phyloP scores from a whole-genome alignment of 2,797 vertebrate genomes.

The Sylvia borin region DNA sequence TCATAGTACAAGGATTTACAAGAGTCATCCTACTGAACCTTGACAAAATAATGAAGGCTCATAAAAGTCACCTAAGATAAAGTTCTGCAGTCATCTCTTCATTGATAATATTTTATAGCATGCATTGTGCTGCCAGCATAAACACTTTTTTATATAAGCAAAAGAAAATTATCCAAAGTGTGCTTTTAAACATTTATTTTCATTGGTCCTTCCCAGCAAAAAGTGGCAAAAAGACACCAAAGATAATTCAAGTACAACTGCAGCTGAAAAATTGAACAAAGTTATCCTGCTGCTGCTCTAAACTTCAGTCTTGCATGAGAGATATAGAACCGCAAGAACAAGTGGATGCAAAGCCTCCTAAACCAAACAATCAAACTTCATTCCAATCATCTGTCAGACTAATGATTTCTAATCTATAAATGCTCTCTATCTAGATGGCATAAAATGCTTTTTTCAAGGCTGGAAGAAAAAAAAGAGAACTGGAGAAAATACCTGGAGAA shows the following conservation, averaged over 20 bases:
- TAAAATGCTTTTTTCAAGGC: background rate
- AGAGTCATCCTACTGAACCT: background rate
- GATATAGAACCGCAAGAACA: background rate
- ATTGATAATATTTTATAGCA: background rate
- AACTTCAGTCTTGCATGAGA: background rate
- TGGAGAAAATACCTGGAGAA: background rate
- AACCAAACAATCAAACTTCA: background rate
- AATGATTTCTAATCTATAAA: background rate
- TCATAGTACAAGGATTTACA: background rate
- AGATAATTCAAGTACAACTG: background rate
- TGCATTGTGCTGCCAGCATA: background rate
- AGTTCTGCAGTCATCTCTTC: background rate
- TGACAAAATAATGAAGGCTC: background rate
- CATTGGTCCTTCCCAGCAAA: accelerated
- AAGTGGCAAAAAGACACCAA: background rate
- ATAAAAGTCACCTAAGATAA: background rate
- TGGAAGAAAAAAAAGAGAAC: background rate
- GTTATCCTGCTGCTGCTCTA: background rate
- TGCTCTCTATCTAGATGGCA: background rate
- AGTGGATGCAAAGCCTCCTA: background rate
- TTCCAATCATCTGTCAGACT: background rate
- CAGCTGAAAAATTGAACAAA: background rate
- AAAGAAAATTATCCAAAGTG: background rate
- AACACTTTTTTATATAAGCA: background rate
- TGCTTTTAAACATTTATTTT: background rate